Evolutionary conservation across 2,888 invertebrate species (phyloP), one percentile per base, ranked within the genome.

Genomic region (Notodonta dromedarius): DNA sequence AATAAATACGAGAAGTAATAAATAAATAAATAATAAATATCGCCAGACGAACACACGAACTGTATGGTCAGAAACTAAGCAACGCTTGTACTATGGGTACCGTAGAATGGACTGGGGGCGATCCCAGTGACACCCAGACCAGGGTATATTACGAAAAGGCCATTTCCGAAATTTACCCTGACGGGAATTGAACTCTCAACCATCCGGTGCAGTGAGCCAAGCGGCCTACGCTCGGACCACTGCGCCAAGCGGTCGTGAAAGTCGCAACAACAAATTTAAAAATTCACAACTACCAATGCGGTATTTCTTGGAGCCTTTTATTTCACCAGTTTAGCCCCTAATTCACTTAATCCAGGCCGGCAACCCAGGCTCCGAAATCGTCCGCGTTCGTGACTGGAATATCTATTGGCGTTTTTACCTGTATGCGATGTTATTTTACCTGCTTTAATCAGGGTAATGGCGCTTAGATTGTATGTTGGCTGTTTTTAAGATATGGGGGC

Each of bases 291-390:
- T 68, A 58, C 60, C 65, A 59, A 66, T 72, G 67, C 65, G 61
- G 69, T 58, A 56, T 67, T 71, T 67, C 55, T 48, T 59, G 59
- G 60, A 53, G 59, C 71, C 69, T 74, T 24, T 77, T 73, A 74
- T 69, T 70, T 61, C 55, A 60, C 63, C 57, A 66, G 57, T 65
- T 71, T 66, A 56, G 65, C 66, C 69, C 73, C 59, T 75, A 76
- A 77, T 72, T 74, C 75, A 79, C 77, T 75, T 77, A 82, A 79
- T 80, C 70, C 75, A 60, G 69, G 78, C 70, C 79, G 70, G 62
- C 74, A 77, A 77, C 75, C 77, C 76, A 75, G 76, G 57, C 63
- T 61, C 59, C 39, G 58, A 59, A 67, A 69, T 73, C 70, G 76
- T 67, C 70, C 69, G 74, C 71, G 59, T 57, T 59, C 76, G 76